Evolutionary conservation across 2,888 invertebrate genomes (phyloP).

Genomic region (Malachius bipustulatus): DNA sequence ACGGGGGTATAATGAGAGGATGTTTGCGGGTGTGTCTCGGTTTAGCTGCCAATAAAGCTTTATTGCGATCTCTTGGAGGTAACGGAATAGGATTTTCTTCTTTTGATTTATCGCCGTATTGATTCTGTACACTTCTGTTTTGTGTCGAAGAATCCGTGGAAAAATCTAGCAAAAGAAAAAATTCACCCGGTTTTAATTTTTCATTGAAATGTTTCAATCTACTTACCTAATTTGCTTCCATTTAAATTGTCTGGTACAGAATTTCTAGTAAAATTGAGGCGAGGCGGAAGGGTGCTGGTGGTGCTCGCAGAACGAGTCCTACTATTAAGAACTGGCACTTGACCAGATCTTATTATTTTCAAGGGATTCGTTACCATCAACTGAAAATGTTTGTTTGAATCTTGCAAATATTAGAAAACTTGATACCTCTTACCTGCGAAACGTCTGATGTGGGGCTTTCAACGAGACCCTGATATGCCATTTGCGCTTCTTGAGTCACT

Average conservation of each 20-base stretch:
- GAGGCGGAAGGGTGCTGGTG: slow-evolving; percentile 25
- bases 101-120: slow-evolving; percentile 8
- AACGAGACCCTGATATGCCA: slow-evolving; percentile 86
- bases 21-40: slow-evolving; percentile 69
- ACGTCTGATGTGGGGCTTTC: slow-evolving; percentile 44
- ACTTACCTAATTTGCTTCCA: slow-evolving; percentile 17
- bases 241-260: slow-evolving; percentile 27
- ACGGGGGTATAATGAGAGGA: slow-evolving; percentile 62
- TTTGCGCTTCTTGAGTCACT: slow-evolving; percentile 78
- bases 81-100: slow-evolving; percentile 60
- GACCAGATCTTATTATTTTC: slow-evolving; percentile 50
- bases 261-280: slow-evolving; percentile 22
- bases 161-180: slow-evolving; percentile 1
- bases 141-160: not conserved
- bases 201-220: not conserved
- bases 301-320: slow-evolving; percentile 28
- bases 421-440: slow-evolving; percentile 27
- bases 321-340: slow-evolving; percentile 41
- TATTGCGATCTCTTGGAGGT: slow-evolving; percentile 63
- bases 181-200: no score
- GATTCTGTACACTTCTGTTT: not conserved
- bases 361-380: slow-evolving; percentile 45
- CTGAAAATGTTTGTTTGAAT: slow-evolving; percentile 19
- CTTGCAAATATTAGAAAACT: not conserved
- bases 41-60: slow-evolving; percentile 49